Conservation (phyloP, 2,113 vertebrate genomes). For the Hepsetus odoe region DNA sequence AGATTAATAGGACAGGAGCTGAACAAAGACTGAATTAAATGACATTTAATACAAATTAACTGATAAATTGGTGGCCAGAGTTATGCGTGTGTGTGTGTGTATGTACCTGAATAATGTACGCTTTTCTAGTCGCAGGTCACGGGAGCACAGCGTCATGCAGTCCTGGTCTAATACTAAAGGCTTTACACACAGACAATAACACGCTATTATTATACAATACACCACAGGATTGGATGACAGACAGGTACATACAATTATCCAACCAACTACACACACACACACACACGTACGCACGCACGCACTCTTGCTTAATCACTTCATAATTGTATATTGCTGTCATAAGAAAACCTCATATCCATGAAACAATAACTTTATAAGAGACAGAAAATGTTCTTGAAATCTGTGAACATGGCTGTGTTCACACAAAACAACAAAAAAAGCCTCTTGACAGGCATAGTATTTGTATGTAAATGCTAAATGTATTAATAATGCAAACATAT, state of each 20-base stretch:
- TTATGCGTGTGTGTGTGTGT: slow-evolving; percentile 2
- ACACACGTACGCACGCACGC: background rate
- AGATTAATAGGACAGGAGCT: background rate
- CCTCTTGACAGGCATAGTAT: too few species aligned
- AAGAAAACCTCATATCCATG: background rate
- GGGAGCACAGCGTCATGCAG: slow-evolving; percentile 91
- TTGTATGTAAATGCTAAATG: too few species aligned
- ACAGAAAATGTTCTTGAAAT: too few species aligned
- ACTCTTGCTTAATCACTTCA: background rate
- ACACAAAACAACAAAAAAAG: too few species aligned
- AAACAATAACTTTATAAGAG: background rate
- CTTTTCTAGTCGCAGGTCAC: slow-evolving; percentile 91
- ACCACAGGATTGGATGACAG: slow-evolving; percentile 36
- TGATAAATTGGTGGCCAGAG: background rate
- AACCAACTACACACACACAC: slow-evolving; percentile 3
- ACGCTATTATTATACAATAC: slow-evolving; percentile 25
- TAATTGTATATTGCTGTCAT: background rate
- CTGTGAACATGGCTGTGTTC: background rate
- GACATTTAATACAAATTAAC: background rate
- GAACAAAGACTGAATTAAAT: background rate
- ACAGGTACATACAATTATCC: background rate
- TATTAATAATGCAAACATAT: too few species aligned
- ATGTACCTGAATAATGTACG: slow-evolving; percentile 93
- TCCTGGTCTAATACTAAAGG: slow-evolving; percentile 95
- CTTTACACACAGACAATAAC: slow-evolving; percentile 68